phyloP scores from a whole-genome alignment of 92 coral and sea anemone genomes.

The Chrysogorgia sp. region DNA sequence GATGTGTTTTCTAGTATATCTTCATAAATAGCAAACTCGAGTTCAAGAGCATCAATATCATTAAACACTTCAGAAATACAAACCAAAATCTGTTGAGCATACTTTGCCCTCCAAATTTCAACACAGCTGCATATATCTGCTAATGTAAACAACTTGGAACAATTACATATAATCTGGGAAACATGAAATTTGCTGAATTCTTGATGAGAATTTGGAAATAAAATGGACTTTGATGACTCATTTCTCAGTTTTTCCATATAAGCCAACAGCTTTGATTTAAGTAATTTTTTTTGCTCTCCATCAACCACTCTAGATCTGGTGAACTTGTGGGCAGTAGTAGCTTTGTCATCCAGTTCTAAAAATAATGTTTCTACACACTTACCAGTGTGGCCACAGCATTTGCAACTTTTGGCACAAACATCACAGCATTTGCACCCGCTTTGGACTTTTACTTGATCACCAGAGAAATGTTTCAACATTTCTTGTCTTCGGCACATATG shows the following conservation, averaged over 20 bases:
- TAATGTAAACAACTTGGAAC: conserved; percentile 33
- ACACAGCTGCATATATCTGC: conserved; percentile 44
- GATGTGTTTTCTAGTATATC: conserved; percentile 13
- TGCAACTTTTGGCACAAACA: too few species aligned
- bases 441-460: too few species aligned
- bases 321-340: too few species aligned
- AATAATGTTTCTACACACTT: too few species aligned
- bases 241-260: conserved; percentile 7
- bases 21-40: too few species aligned
- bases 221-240: too few species aligned
- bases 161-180: conserved; percentile 42
- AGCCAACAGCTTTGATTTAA: background rate
- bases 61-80: conserved; percentile 44
- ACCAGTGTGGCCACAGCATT: too few species aligned
- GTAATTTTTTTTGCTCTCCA: conserved; percentile 19
- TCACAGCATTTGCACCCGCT: too few species aligned
- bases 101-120: conserved; percentile 54
- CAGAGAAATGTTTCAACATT: too few species aligned
- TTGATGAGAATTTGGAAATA: conserved; percentile 33
- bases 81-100: conserved; percentile 42
- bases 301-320: too few species aligned
- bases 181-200: conserved; percentile 54
- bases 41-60: conserved; percentile 39
- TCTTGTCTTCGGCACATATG: too few species aligned
- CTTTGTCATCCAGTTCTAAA: too few species aligned